Evolutionary conservation across 1,140 invertebrate species (phyloP), one percentile per base, ranked within the genome.

Genomic region (Penaeus chinensis): DNA sequence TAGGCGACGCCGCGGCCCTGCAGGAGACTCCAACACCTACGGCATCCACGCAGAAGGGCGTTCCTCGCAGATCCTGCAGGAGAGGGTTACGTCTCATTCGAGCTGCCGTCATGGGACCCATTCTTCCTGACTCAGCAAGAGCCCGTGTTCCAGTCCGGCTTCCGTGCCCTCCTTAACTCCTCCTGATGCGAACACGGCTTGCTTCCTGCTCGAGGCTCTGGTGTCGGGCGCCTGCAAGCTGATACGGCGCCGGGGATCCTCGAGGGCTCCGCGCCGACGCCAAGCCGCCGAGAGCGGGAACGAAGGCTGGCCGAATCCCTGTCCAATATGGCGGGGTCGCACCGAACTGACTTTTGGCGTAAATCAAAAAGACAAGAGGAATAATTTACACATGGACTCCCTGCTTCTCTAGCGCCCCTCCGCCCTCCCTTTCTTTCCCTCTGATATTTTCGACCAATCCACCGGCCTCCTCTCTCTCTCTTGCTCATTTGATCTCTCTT

Each of bases 321-420:
- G 54, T 81, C 19, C 79, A 11, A 22, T 81, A 63, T 63, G 63
- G 81, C 81, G 62, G 27, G 63, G 81, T 82, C 32, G 32, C 11
- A 27, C 42, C 22, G 22, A 69, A 32, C 63, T 37, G 63, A 24
- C 81, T 69, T 82, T 82, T 82, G 63, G 63, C 32, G 81, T 82
- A 82, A 82, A 82, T 82, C 62, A 82, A 82, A 82, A 37, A 65
- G 81, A 82, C 81, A 69, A 82, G 81, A 82, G 65, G 81, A 83
- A 83, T 83, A 47, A 83, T 83, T 54, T 83, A 83, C 63, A 54
- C 32, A 60, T 71, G 63, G 37, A 37, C 74, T 77, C 74, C 47
- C 47, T 8, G 20, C 74, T 71, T n/a, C 66, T 71, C n/a, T 71
- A n/a, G n/a, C 74, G 27, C 47, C 32, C 27, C 20, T 37, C 74